phyloP scores from a whole-genome alignment of 2,888 invertebrate genomes.

The Acanthosepion esculentum region DNA sequence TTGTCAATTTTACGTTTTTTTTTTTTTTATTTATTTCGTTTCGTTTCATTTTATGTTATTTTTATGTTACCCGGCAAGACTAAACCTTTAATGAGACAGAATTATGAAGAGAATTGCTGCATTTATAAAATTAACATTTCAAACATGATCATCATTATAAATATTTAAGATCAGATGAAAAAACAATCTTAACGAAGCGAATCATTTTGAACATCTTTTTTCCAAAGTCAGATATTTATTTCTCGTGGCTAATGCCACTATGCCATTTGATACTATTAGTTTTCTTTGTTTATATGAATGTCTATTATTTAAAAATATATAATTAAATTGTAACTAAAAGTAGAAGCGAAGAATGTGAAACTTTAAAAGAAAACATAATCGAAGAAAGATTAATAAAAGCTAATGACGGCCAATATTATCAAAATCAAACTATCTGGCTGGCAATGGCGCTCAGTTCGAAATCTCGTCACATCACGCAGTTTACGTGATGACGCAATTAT shows the following conservation, averaged over 20 bases:
- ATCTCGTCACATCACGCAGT: not conserved
- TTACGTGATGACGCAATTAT: not conserved
- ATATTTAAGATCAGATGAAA: too few species aligned
- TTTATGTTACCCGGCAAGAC: not conserved
- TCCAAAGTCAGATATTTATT: too few species aligned
- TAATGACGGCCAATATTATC: not conserved
- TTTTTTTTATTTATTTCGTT: not conserved
- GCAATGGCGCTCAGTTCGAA: not conserved
- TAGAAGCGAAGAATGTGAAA: not conserved
- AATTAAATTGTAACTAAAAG: too few species aligned
- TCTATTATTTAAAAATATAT: too few species aligned
- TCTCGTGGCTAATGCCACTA: too few species aligned
- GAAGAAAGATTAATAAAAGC: not conserved
- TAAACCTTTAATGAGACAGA: not conserved
- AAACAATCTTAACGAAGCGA: too few species aligned
- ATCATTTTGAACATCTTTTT: too few species aligned
- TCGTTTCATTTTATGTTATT: not conserved
- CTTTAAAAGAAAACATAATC: not conserved
- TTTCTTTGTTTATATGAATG: too few species aligned
- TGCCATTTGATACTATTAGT: too few species aligned
- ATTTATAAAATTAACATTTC: not conserved
- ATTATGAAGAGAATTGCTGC: not conserved
- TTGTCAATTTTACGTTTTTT: not conserved
- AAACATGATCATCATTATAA: not conserved
- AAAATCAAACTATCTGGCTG: not conserved